Evolutionary conservation across 2,888 invertebrate genomes (phyloP).

Genomic region (Seladonia tumulorum): DNA sequence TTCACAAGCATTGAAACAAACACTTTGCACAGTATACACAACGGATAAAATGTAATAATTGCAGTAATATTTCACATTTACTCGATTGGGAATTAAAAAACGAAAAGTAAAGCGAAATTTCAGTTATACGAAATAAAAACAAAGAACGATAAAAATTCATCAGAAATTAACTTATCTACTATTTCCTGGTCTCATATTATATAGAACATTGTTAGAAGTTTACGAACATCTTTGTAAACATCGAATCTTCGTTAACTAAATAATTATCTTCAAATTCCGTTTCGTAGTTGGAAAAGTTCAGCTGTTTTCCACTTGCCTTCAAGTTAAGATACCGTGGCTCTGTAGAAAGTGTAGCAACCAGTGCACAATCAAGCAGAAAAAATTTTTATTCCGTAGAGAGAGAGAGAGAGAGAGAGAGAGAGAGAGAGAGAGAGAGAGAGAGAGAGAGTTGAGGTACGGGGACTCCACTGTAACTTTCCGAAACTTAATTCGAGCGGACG

Average conservation of each 20-base stretch:
- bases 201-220: neutral
- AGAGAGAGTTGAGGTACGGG: neutral
- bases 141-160: neutral
- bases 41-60: neutral
- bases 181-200: neutral
- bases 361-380: neutral
- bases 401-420: too few relatives aligned
- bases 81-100: neutral
- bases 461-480: slow-evolving; percentile 41
- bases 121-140: neutral
- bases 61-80: neutral
- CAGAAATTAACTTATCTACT: neutral
- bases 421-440: too few relatives aligned
- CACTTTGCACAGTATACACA: neutral
- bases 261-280: neutral
- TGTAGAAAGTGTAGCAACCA: neutral
- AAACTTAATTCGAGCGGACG: slow-evolving; percentile 49
- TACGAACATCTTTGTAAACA: neutral
- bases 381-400: slow-evolving; percentile 17
- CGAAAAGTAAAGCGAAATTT: neutral
- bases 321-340: neutral
- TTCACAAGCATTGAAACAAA: neutral
- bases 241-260: neutral
- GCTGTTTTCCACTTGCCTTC: neutral
- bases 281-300: neutral